Percentiles rank a stretch among this genome's conserved stretches.
Conservation (phyloP, 2,797 vertebrate genomes). For the Falco peregrinus region DNA sequence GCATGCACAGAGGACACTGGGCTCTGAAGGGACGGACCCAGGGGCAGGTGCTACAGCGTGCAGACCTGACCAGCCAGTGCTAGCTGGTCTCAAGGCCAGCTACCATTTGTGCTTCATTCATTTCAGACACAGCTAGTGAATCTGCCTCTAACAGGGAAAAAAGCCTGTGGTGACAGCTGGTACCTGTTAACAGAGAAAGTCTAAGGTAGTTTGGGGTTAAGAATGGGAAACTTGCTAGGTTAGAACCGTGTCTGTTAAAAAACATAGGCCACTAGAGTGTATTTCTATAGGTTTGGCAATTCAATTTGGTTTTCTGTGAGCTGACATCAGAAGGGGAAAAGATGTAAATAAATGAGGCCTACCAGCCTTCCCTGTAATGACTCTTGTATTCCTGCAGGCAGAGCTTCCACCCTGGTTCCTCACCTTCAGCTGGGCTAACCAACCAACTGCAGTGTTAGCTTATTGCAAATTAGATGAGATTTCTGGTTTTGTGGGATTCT, state of each 20-base stretch:
- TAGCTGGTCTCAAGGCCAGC: background rate
- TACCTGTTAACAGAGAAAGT: background rate
- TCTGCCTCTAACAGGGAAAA: background rate
- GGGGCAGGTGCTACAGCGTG: fast-evolving
- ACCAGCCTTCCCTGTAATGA: background rate
- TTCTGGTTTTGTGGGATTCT: background rate
- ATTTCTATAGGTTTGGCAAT: background rate
- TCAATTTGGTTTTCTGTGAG: background rate
- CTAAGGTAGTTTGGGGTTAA: background rate
- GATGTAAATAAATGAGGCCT: background rate
- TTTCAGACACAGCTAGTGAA: background rate
- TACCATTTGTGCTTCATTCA: background rate
- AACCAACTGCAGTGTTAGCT: background rate
- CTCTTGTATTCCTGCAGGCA: background rate
- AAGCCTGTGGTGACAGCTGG: background rate
- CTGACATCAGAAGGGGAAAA: background rate
- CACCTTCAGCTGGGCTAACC: background rate
- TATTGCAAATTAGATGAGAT: background rate
- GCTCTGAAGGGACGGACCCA: background rate
- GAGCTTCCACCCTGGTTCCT: background rate
- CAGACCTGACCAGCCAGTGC: background rate
- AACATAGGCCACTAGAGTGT: background rate
- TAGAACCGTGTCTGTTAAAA: background rate
- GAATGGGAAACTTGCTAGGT: background rate
- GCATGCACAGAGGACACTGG: background rate